A percentile compares a stretch with the other conserved stretches of the same genome.
phyloP scores from a whole-genome alignment of 2,113 vertebrate genomes.

The Struthio camelus region DNA sequence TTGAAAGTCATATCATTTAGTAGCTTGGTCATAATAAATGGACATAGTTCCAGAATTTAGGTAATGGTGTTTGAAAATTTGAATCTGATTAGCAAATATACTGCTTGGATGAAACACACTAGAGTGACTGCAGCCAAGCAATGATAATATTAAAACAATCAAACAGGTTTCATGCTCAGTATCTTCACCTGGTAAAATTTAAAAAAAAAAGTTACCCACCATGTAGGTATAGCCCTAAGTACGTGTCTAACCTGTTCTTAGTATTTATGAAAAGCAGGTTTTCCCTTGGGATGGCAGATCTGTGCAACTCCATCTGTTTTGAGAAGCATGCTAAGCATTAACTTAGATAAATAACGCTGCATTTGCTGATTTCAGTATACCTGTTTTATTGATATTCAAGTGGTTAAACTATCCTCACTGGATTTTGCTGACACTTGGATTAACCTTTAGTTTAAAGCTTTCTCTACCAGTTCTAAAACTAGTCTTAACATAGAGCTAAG shows the following conservation, averaged over 20 bases:
- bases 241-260: neutral
- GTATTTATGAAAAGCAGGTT: neutral
- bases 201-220: neutral
- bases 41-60: neutral
- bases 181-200: neutral
- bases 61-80: neutral
- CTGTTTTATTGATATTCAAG: neutral
- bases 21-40: neutral
- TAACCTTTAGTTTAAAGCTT: neutral
- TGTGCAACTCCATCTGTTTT: neutral
- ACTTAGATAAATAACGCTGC: neutral
- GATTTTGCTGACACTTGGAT: neutral
- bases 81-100: neutral
- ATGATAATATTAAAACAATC: neutral
- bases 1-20: neutral
- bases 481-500: neutral
- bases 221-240: neutral
- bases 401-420: neutral
- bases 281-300: neutral
- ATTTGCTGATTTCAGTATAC: neutral
- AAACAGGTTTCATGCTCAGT: neutral
- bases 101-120: neutral
- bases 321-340: neutral
- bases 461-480: neutral
- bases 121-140: neutral